Percentiles rank a stretch among this genome's conserved stretches.
These are phyloP conservation scores for Norana najaformis DNA, from an alignment of 2,888 invertebrate genomes.

Conservation along the genomic window DNA sequence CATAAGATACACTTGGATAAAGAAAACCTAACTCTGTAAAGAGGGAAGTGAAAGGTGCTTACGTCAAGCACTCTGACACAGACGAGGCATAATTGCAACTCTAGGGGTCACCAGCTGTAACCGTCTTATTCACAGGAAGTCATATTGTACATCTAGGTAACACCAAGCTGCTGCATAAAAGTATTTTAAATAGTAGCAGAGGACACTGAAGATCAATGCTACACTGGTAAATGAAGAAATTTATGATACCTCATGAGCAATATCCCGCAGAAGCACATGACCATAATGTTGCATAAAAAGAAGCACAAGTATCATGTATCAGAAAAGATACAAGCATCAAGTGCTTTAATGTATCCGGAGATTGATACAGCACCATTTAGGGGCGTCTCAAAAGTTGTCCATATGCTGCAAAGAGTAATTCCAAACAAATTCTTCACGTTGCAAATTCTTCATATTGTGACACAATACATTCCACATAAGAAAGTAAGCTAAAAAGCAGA, in stretches of 20 bases:
- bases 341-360: not conserved
- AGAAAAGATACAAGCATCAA: not conserved
- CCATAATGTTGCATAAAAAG: not conserved
- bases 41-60: constrained; percentile 1
- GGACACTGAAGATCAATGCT: not conserved
- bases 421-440: too few species aligned
- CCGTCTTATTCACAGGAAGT: not conserved
- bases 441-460: not conserved
- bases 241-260: not conserved
- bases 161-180: not conserved
- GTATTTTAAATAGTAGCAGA: not conserved
- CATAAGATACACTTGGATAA: not conserved
- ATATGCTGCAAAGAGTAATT: not conserved
- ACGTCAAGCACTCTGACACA: not conserved
- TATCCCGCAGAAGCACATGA: not conserved
- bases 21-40: not conserved
- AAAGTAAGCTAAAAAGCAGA: not conserved
- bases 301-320: not conserved
- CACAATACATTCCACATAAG: not conserved
- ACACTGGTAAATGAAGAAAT: not conserved
- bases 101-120: not conserved
- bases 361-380: not conserved
- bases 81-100: not conserved
- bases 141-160: not conserved
- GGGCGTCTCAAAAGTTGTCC: not conserved